These are phyloP conservation scores for Graptemys geographica DNA, from an alignment of 2,797 vertebrate species.

Conservation along the genomic window DNA sequence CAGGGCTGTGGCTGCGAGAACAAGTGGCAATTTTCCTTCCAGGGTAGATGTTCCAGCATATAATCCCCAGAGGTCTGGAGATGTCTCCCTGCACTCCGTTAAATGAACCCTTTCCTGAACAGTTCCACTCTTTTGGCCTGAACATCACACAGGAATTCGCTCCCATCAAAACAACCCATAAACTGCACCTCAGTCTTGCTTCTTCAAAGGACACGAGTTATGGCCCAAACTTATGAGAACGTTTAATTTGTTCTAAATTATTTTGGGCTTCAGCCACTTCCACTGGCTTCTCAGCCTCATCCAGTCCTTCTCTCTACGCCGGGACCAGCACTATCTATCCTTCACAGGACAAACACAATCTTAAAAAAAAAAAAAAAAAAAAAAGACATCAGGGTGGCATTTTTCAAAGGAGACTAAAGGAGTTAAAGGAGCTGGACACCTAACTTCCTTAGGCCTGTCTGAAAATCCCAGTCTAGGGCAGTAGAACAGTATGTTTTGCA, in stretches of 20 bases:
- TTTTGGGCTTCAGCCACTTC: too few species aligned
- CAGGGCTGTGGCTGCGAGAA: too few species aligned
- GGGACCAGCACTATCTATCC: too few species aligned
- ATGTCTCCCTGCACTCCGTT: neutral
- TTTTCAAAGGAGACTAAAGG: neutral
- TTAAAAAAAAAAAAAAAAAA: too few species aligned
- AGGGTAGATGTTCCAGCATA: neutral
- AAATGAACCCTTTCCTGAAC: neutral
- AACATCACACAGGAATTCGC: neutral
- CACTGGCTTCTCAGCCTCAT: too few species aligned
- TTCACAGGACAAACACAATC: too few species aligned
- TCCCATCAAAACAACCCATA: neutral
- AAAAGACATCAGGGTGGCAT: neutral
- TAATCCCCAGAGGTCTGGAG: neutral
- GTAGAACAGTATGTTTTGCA: neutral
- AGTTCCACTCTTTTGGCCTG: neutral
- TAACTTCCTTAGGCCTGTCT: neutral
- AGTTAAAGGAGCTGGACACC: neutral
- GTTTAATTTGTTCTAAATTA: too few species aligned
- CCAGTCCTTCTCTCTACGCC: too few species aligned
- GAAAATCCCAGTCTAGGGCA: neutral
- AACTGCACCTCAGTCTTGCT: neutral
- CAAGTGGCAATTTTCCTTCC: neutral
- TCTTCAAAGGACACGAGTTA: neutral
- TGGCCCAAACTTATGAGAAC: neutral